A percentile compares a stretch with the other conserved stretches of the same genome.
phyloP scores from a whole-genome alignment of 2,113 vertebrate genomes.

The Ia io region DNA sequence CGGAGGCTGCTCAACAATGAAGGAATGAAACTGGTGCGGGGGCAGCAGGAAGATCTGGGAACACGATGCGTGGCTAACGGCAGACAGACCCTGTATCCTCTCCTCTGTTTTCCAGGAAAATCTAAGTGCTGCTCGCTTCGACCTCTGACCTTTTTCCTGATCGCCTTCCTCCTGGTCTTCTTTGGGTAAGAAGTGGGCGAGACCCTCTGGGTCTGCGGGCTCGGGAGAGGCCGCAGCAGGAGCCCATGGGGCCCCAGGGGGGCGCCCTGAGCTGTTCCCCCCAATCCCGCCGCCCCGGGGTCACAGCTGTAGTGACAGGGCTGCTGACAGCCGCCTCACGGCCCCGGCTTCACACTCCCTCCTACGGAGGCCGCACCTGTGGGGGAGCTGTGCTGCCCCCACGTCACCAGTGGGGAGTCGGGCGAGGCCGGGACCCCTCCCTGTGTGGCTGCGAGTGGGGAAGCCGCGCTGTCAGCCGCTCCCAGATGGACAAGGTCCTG shows the following conservation, averaged over 20 bases:
- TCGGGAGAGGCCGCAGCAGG: background rate
- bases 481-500: background rate
- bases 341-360: background rate
- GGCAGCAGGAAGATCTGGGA: no score
- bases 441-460: no score
- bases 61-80: no score
- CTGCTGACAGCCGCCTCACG: no score
- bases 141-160: background rate
- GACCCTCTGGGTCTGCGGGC: fast-evolving
- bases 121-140: fast-evolving
- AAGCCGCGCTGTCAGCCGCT: no score
- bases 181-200: background rate
- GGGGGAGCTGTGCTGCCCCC: no score
- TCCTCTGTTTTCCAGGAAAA: background rate
- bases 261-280: fast-evolving
- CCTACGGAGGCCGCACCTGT: no score
- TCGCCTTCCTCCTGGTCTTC: background rate
- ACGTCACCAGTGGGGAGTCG: background rate
- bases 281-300: fast-evolving
- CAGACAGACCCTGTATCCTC: background rate
- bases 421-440: background rate
- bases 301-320: no score
- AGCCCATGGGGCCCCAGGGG: fast-evolving
- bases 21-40: no score
- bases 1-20: no score